Evolutionary conservation across 2,113 vertebrate species (phyloP).

Genomic region (Xiphophorus couchianus): DNA sequence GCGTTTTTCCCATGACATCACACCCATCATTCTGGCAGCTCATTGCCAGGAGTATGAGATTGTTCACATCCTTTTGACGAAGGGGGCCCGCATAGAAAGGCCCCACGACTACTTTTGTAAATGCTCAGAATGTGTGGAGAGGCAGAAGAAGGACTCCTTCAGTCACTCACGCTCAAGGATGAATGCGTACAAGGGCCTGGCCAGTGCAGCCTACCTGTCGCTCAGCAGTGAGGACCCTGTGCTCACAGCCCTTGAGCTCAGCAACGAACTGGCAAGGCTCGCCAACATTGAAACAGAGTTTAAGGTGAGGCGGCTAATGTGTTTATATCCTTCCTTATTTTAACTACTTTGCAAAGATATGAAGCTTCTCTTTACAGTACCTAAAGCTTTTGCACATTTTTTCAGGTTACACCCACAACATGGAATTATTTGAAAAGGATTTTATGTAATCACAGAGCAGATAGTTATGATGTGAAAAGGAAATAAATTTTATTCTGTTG

Average conservation of each 20-base stretch:
- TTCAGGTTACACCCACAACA: too few species aligned
- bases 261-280: constrained; percentile 94
- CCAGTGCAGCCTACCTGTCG: constrained; percentile 93
- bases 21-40: constrained; percentile 92
- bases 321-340: neutral
- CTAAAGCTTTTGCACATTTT: too few species aligned
- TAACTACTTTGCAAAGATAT: too few species aligned
- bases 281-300: constrained; percentile 99
- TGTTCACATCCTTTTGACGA: constrained; percentile 92
- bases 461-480: neutral
- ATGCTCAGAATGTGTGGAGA: constrained; percentile 89
- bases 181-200: constrained; percentile 97
- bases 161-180: constrained; percentile 96
- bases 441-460: neutral
- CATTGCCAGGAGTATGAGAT: constrained; percentile 99
- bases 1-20: constrained; percentile 95
- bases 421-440: too few species aligned
- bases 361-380: too few species aligned
- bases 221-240: constrained; percentile 97
- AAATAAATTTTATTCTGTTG: neutral
- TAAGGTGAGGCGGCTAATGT: constrained; percentile 84
- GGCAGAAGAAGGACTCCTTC: constrained; percentile 92
- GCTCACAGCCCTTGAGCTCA: constrained; percentile 93
- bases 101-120: constrained; percentile 98
- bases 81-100: constrained; percentile 92